These are phyloP conservation scores for Minunthozetes semirufus DNA, from an alignment of 2,888 invertebrate species.

Conservation along the genomic window DNA sequence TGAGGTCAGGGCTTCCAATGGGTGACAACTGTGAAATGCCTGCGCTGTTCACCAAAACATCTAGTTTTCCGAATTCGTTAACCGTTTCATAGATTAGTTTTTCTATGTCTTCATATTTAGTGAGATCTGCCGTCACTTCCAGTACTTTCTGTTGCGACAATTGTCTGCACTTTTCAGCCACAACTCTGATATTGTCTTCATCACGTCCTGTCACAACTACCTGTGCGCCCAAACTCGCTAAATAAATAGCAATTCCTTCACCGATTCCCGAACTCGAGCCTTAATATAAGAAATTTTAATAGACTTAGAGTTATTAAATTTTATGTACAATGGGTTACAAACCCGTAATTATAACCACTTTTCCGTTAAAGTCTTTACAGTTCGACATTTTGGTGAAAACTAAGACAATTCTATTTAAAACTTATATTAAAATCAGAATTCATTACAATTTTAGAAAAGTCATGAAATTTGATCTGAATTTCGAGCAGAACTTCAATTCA, in stretches of 20 bases:
- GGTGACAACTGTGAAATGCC: slow-evolving; percentile 26
- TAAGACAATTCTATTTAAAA: no score
- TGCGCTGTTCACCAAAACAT: slow-evolving; percentile 36
- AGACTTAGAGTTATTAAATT: neutral
- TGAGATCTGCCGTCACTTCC: slow-evolving; percentile 32
- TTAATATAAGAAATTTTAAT: neutral
- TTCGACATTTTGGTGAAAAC: neutral
- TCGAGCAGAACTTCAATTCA: no score
- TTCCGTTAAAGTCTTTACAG: neutral
- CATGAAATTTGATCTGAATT: no score
- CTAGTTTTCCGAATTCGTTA: slow-evolving; percentile 30
- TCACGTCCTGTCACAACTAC: slow-evolving; percentile 22
- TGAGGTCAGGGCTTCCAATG: slow-evolving; percentile 10
- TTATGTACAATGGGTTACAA: neutral
- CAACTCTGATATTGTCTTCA: neutral
- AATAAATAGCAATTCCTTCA: slow-evolving; percentile 19
- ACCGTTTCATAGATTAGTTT: slow-evolving; percentile 26
- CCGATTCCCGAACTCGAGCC: slow-evolving; percentile 30
- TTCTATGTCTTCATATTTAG: slow-evolving; percentile 17
- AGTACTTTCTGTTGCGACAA: slow-evolving; percentile 11
- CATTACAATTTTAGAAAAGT: no score
- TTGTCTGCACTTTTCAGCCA: slow-evolving; percentile 24
- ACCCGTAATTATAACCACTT: slow-evolving; percentile 5
- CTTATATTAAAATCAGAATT: no score
- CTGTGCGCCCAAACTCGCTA: slow-evolving; percentile 13